Evolutionary conservation across 2,797 vertebrate genomes (phyloP), one percentile per base, ranked within the genome.

Genomic region (Heliangelus exortis): DNA sequence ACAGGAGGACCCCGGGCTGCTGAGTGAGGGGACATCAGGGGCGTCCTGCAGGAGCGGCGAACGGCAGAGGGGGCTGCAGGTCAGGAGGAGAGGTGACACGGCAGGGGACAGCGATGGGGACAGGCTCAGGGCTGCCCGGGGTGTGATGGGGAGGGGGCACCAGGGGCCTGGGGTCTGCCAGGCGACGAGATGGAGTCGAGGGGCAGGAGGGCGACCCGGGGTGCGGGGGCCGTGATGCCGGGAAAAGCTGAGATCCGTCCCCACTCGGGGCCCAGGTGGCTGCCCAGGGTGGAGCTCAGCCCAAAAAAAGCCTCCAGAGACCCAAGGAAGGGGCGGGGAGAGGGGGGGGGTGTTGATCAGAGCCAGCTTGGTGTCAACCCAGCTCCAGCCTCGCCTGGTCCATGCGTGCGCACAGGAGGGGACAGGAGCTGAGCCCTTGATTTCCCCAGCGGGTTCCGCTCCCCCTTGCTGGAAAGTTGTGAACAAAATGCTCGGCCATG

Each of bases 401-500:
- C 87, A 25, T 84, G 96, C 93, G 25, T 76, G 95, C 26, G 81
- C 94, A 8, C 96, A 92, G 95, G 84, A 96, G 97, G 97, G 95
- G 97, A 97, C 95, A 69, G 75, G 75, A 84, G 96, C 93, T 96
- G 97, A 97, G 97, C 95, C 47, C 87, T n/a, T 97, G 92, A 97
- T 97, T 97, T 97, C 97, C 95, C 98, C 97, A 92, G 94, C 22
- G 97, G 98, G 95, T 94, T 97, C 87, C n/a, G 96, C 96, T 97
- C 96, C 97, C 74, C 93, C 97, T 96, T 65, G 95, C 97, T 55
- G 96, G 77, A 96, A 98, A 98, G 97, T 97, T 97, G 98, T 94
- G 98, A 98, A 98, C 98, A 98, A 98, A 98, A 98, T 97, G 97
- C 94, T 97, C 92, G 97, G 96, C 98, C 97, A 97, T 97, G 98